A percentile compares a stretch with the other conserved stretches of the same genome.
phyloP scores from a whole-genome alignment of 2,888 invertebrate genomes.

The Tanytarsus gracilentus region DNA sequence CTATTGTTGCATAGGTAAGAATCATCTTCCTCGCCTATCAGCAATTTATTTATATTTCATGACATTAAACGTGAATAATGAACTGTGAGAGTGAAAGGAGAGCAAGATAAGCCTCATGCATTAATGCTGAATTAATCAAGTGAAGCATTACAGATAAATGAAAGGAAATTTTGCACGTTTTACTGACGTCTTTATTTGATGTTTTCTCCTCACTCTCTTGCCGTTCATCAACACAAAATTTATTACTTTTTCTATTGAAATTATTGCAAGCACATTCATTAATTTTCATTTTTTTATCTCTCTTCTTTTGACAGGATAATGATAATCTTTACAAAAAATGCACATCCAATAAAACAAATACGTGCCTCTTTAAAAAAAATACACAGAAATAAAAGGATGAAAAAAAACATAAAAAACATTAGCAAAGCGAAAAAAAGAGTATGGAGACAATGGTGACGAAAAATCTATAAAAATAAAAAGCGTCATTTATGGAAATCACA shows the following conservation, averaged over 20 bases:
- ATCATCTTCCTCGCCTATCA: not conserved
- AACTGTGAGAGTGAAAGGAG: no score
- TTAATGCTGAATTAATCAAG: constrained; percentile 10
- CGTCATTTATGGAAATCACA: no score
- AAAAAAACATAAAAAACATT: constrained; percentile 17
- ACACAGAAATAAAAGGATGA: constrained; percentile 17
- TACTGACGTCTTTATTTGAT: not conserved
- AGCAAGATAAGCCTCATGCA: not conserved
- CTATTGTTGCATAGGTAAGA: constrained; percentile 28
- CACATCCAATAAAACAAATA: constrained; percentile 29
- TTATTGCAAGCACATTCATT: not conserved
- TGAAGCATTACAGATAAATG: not conserved
- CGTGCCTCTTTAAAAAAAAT: constrained; percentile 27
- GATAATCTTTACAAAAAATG: constrained; percentile 29
- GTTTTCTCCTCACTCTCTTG: not conserved
- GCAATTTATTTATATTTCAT: not conserved
- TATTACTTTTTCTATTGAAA: no score
- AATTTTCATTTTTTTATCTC: not conserved
- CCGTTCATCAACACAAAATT: not conserved
- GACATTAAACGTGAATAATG: not conserved
- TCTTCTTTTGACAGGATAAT: constrained; percentile 16
- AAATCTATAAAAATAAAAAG: not conserved
- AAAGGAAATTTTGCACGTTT: not conserved
- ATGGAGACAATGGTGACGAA: constrained; percentile 2
- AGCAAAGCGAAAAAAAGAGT: not conserved